Conservation (phyloP, 2,113 vertebrate genomes). For the Tautogolabrus adspersus region DNA sequence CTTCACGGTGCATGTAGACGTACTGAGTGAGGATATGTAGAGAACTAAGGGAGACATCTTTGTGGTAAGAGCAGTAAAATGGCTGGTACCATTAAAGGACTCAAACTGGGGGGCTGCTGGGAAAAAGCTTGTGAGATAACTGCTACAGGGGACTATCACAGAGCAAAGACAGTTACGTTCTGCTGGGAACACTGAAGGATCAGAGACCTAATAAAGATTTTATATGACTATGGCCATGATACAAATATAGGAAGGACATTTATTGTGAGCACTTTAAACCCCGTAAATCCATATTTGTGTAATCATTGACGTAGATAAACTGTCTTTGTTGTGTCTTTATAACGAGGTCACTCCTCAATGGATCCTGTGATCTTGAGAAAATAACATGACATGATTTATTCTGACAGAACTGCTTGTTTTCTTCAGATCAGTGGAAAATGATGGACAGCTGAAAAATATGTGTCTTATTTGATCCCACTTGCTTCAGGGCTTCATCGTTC, state of each 20-base stretch:
- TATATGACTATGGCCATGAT: neutral
- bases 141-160: constrained; percentile 77
- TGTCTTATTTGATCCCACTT: neutral
- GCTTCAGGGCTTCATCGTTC: neutral
- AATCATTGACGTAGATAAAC: constrained; percentile 1
- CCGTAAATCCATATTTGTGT: constrained; percentile 5
- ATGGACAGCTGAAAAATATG: neutral
- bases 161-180: constrained; percentile 28
- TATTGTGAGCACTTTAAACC: neutral
- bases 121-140: constrained; percentile 20
- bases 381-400: neutral
- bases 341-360: no score
- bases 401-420: neutral
- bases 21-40: neutral
- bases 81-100: constrained; percentile 11
- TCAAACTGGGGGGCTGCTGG: constrained; percentile 72
- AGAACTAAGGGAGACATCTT: neutral
- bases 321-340: no score
- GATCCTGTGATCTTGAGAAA: no score
- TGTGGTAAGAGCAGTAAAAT: constrained; percentile 1
- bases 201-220: constrained; percentile 13
- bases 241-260: constrained; percentile 17
- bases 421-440: neutral
- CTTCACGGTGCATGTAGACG: no score
- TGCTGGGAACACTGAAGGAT: constrained; percentile 1